Conservation (phyloP, 2,113 vertebrate species). For the Aegypius monachus region DNA sequence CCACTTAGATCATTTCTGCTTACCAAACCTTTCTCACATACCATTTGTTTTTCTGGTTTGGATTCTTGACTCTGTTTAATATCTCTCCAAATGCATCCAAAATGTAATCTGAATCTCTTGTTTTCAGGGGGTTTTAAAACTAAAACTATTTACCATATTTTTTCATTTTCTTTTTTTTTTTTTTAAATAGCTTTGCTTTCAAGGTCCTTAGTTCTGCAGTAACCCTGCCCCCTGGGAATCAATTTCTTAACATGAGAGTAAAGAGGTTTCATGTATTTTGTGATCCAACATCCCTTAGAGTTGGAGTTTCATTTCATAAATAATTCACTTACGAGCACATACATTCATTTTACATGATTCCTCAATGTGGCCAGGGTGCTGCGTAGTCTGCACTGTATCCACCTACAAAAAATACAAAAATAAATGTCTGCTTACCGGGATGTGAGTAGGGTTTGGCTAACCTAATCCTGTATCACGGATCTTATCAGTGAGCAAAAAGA, state of each 20-base stretch:
- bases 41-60: neutral
- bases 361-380: conserved; percentile 72
- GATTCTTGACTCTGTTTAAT: neutral
- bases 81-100: neutral
- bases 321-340: conserved; percentile 76
- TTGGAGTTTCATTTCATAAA: conserved; percentile 63
- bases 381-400: conserved; percentile 72
- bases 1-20: neutral
- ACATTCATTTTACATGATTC: conserved; percentile 78
- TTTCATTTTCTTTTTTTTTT: neutral
- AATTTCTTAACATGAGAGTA: conserved; percentile 39
- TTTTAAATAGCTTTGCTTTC: conserved; percentile 41
- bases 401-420: conserved; percentile 81
- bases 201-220: conserved; percentile 45
- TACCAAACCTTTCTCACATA: conserved; percentile 59
- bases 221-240: conserved; percentile 62
- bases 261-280: conserved; percentile 47
- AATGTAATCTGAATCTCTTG: conserved; percentile 18
- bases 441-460: conserved; percentile 60
- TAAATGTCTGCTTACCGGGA: conserved; percentile 72
- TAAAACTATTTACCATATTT: neutral
- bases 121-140: neutral
- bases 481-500: neutral
- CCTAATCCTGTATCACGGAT: conserved; percentile 17
- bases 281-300: conserved; percentile 68